Evolutionary conservation across 2,888 invertebrate genomes (phyloP), one percentile per base, ranked within the genome.

Genomic region (Uropetala carovei): DNA sequence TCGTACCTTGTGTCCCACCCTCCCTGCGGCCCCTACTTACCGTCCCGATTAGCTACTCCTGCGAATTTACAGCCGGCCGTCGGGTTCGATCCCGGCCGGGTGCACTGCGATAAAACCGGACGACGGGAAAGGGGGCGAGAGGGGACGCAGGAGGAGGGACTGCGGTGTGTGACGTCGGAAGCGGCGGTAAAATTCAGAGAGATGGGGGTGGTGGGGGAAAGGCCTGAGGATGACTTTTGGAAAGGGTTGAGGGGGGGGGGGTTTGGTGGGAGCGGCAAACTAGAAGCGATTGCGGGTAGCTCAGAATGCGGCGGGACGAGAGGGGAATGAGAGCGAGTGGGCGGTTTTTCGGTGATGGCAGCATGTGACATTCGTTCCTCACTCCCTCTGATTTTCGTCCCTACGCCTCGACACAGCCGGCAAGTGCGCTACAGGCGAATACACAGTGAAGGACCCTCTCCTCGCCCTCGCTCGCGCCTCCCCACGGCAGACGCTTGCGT

Each of bases 41-140:
- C 30, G 60, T 43, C 68, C 89, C 64, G 89, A 89, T 89, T 89
- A 89, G 89, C 89, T n/a, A 64, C 30, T 64, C 60, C 30, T 30
- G 86, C 64, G 89, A 89, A 89, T 89, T 89, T 89, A 89, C 89
- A 89, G 59, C 64, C 43, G 86, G 43, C 89, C 89, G n/a, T 64
- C n/a, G 89, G 68, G 64, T 89, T 64, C 89, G 89, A 89, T 43
- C 64, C 89, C 56, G 43, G 89, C 43, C 22, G 75, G 75, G 27
- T 75, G 89, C 60, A 59, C 30, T 59, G 43, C 60, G 89, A 89
- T 89, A 89, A 89, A 89, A 89, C 83, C 86, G 86, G 30, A 60
- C n/a, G 43, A 43, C 43, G 89, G n/a, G 10, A 64, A 43, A 10
- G 89, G 89, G 18, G 14, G n/a, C n/a, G n/a, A n/a, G 64, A 68